These are phyloP conservation scores for Beaufortia kweichowensis DNA, from an alignment of 2,113 vertebrate genomes.

Conservation along the genomic window DNA sequence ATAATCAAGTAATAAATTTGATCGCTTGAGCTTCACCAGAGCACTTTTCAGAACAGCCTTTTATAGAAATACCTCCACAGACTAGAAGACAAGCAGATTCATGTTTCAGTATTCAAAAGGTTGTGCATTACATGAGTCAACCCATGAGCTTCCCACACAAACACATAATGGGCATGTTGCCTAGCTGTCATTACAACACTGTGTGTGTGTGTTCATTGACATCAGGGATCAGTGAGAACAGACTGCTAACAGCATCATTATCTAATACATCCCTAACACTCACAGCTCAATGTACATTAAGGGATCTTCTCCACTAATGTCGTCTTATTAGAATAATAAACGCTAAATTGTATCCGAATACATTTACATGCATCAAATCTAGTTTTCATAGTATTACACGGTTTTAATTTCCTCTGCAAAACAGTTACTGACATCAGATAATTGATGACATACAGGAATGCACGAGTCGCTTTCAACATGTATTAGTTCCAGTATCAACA, in stretches of 20 bases:
- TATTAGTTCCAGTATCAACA: neutral
- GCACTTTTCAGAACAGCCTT: neutral
- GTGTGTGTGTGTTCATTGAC: constrained; percentile 2
- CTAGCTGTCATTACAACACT: neutral
- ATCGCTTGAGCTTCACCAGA: no score
- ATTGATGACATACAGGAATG: no score
- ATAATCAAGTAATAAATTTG: no score
- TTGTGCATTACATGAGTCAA: neutral
- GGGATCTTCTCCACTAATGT: neutral
- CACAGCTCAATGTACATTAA: neutral
- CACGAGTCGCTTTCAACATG: no score
- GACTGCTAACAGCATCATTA: constrained; percentile 19
- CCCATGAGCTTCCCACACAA: neutral
- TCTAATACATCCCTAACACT: constrained; percentile 11
- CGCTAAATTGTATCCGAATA: neutral
- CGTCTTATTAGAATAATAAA: constrained; percentile 10
- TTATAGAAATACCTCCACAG: neutral
- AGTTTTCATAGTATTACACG: no score
- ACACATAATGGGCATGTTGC: neutral
- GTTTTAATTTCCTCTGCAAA: no score
- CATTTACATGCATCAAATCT: neutral
- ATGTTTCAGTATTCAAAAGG: neutral
- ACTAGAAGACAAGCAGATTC: neutral
- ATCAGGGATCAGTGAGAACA: constrained; percentile 16
- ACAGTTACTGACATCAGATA: no score